phyloP scores from a whole-genome alignment of 2,797 vertebrate species.

The Danio tinwini region DNA sequence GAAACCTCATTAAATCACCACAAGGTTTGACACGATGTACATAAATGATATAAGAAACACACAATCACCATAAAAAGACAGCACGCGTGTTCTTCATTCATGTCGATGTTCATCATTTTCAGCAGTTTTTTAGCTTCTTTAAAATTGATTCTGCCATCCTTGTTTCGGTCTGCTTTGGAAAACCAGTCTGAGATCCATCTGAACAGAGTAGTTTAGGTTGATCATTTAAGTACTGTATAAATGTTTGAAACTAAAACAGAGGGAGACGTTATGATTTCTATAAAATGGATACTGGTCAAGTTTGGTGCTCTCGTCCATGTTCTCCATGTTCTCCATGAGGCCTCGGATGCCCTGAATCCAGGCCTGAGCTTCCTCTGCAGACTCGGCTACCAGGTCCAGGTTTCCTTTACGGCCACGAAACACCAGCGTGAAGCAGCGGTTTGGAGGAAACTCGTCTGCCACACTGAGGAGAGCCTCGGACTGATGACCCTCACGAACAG shows the following conservation, averaged over 20 bases:
- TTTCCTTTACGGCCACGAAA: constrained; percentile 90
- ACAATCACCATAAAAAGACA: constrained; percentile 86
- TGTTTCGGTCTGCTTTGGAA: constrained; percentile 93
- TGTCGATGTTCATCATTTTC: constrained; percentile 95
- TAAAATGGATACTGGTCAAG: constrained; percentile 91
- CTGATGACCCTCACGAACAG: constrained; percentile 88
- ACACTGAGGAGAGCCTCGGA: constrained; percentile 90
- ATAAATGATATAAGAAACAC: background rate
- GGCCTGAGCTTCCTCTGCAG: constrained; percentile 83
- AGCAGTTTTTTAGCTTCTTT: constrained; percentile 88
- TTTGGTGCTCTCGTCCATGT: constrained; percentile 90
- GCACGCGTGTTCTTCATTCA: constrained; percentile 89
- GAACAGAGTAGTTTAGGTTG: constrained; percentile 70
- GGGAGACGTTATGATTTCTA: background rate
- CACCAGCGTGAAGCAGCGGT: constrained; percentile 92
- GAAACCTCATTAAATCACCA: background rate
- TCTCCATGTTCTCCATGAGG: constrained; percentile 87
- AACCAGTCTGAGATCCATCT: constrained; percentile 97
- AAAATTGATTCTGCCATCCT: constrained; percentile 93
- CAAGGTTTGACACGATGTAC: background rate
- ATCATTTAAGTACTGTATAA: background rate
- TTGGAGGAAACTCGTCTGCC: constrained; percentile 85
- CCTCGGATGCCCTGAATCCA: constrained; percentile 89
- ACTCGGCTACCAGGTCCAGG: constrained; percentile 90
- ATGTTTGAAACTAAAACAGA: too few relatives aligned